These are phyloP conservation scores for Aleiodes sp. DNA, from an alignment of 1,140 invertebrate genomes.

Conservation along the genomic window DNA sequence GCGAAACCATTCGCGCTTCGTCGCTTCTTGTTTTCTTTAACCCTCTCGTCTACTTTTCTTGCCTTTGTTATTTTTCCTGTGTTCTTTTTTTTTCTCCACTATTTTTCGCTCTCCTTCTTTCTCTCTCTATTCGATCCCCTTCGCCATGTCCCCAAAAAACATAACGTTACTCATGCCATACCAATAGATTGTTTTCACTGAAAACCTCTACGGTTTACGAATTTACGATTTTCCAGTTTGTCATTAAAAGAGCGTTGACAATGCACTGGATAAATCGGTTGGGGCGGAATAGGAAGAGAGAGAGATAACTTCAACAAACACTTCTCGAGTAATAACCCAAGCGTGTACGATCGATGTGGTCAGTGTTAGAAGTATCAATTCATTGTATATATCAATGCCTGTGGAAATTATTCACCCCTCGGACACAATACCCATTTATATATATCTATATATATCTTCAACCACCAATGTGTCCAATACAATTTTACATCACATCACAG, in stretches of 20 bases:
- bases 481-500: conserved; percentile 22
- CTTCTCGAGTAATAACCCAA: conserved; percentile 29
- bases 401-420: conserved; percentile 2
- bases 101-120: too few relatives aligned
- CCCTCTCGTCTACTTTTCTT: conserved; percentile 9
- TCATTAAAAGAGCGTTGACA: background rate
- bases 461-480: background rate
- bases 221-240: background rate
- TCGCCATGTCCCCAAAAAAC: background rate
- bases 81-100: background rate
- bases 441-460: background rate
- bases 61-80: background rate
- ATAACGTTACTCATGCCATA: conserved; percentile 4
- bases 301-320: conserved; percentile 38
- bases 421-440: background rate
- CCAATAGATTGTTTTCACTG: background rate
- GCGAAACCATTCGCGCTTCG: conserved; percentile 20
- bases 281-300: too few relatives aligned
- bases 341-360: background rate
- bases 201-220: background rate
- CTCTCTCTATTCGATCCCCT: background rate
- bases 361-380: background rate
- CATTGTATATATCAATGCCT: background rate
- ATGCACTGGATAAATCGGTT: conserved; percentile 34
- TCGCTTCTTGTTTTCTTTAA: background rate